Evolutionary conservation across 2,888 invertebrate species (phyloP).

Genomic region (Syrphus vitripennis): DNA sequence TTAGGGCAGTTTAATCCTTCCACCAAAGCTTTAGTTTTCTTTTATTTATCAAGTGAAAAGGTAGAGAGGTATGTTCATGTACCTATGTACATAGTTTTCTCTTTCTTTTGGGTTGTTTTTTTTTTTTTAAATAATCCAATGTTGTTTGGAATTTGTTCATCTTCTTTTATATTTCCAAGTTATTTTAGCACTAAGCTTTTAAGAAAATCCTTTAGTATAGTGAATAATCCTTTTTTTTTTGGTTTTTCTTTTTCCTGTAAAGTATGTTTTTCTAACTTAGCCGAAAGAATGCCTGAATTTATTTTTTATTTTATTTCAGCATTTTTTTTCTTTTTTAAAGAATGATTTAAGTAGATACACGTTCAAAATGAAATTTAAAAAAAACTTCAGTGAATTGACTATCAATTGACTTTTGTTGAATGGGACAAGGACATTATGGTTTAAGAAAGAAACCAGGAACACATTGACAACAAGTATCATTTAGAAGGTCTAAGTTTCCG

Average conservation of each 20-base stretch:
- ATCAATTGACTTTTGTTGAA: too few species aligned
- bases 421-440: too few species aligned
- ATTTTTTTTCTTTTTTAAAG: too few species aligned
- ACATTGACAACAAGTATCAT: too few species aligned
- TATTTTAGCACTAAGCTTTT: not conserved
- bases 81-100: not conserved
- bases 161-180: not conserved
- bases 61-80: not conserved
- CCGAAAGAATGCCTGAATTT: not conserved
- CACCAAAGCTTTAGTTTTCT: conserved; percentile 1
- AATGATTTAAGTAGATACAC: too few species aligned
- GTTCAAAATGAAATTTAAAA: too few species aligned
- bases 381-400: too few species aligned
- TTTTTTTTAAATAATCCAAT: not conserved
- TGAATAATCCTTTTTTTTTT: not conserved
- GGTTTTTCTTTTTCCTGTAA: too few species aligned
- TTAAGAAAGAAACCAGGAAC: too few species aligned
- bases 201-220: not conserved
- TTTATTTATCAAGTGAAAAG: not conserved
- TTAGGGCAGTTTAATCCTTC: conserved; percentile 41
- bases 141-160: not conserved
- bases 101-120: conserved; percentile 20
- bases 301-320: not conserved
- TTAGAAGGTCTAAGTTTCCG: too few species aligned
- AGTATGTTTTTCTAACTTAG: not conserved